Conservation (phyloP, 1,140 invertebrate genomes). For the Drosophila mojavensis region DNA sequence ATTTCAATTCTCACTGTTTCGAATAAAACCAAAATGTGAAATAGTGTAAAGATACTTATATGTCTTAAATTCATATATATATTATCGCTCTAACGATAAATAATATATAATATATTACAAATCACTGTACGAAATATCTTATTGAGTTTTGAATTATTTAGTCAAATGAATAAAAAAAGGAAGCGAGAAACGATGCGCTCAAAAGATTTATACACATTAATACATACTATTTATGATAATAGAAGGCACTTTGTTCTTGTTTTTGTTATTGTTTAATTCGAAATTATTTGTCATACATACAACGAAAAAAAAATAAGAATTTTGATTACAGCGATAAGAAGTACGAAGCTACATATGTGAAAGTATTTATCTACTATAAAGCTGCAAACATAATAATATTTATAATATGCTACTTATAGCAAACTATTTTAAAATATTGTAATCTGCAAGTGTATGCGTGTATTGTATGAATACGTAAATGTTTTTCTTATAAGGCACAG, state of each 20-base stretch:
- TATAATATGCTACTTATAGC: slow-evolving; percentile 12
- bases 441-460: slow-evolving; percentile 39
- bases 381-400: slow-evolving; percentile 22
- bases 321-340: slow-evolving; percentile 35
- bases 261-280: slow-evolving; percentile 16
- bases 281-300: slow-evolving; percentile 41
- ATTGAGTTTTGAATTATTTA: slow-evolving; percentile 25
- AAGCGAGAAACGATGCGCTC: slow-evolving; percentile 36
- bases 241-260: slow-evolving; percentile 22
- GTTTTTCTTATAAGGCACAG: slow-evolving; percentile 70
- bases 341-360: slow-evolving; percentile 41
- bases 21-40: not conserved
- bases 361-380: slow-evolving; percentile 45
- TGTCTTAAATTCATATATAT: not conserved
- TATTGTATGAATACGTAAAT: slow-evolving; percentile 54
- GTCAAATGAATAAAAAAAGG: slow-evolving; percentile 8
- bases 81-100: not conserved
- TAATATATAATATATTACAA: slow-evolving; percentile 1
- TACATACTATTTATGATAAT: slow-evolving; percentile 17
- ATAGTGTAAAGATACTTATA: not conserved
- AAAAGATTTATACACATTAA: slow-evolving; percentile 46
- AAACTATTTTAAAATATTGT: slow-evolving; percentile 30
- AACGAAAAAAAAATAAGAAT: slow-evolving; percentile 12
- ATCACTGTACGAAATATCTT: slow-evolving; percentile 10
- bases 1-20: slow-evolving; percentile 4